Base-by-base conservation (phyloP, 1,140 invertebrate species). In the Tetramorium simillimum region DNA sequence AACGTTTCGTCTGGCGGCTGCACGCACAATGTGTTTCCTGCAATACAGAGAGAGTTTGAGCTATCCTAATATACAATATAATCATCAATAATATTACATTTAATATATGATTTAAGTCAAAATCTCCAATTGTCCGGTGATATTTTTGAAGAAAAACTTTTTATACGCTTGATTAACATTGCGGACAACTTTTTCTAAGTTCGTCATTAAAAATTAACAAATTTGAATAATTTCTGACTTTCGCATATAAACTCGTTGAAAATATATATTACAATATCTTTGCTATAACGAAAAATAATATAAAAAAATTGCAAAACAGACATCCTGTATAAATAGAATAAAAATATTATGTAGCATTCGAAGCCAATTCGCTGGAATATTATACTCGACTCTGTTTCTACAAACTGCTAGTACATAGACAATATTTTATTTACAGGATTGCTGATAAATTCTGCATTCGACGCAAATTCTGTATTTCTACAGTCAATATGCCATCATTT, bases 21-120 rank as follows among this genome's bases (percentile, higher is more conserved):
- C 49, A 95, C 94, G 85, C 94, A 95, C 40, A 95, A 73, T 21
- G 92, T 92, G 58, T 93, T 94, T 76, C 92, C 94, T 95, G 81
- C 9, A 86, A 90, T 67, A 80, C 81, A 67, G 9, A 65, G 24
- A 5, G 7, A 53, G 33, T 53, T n/a, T 46, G 6, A 16, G 46
- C 5, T 56, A 72, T 58, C 60, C 43, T 14, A 46, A 81, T 62
- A 43, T 7, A 80, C 37, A 21, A 6, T 5, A 56, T 40, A 77
- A 77, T 60, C 7, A 24, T 2, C 1, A 56, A 33, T 33, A 28
- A 18, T 16, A 33, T 33, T 65, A 37, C 6, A 40, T 24, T 33
- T 63, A 28, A 4, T 46, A 46, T 24, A 33, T 18, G 9, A 77
- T 43, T 33, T 58, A 58, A 51, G 6, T 43, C 6, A 75, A n/a